Percentiles rank a stretch among this genome's conserved stretches.
Evolutionary conservation across 2,888 invertebrate species (phyloP).

Genomic region (Sesia bembeciformis): DNA sequence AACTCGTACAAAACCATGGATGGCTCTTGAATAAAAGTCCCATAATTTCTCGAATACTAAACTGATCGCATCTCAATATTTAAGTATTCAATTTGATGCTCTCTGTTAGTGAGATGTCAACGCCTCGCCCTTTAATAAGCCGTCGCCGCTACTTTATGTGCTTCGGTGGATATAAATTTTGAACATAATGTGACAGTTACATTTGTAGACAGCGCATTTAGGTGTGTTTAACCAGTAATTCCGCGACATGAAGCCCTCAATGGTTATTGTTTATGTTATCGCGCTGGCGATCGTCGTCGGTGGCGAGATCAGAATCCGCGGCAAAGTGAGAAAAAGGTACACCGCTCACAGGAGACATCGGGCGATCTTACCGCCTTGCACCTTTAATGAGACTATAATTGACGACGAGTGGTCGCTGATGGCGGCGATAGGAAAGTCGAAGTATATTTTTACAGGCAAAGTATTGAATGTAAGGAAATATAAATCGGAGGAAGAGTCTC

Average conservation of each 20-base stretch:
- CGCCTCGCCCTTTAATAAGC: conserved; percentile 52
- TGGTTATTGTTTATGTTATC: conserved; percentile 62
- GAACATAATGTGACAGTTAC: conserved; percentile 67
- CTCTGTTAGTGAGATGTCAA: conserved; percentile 62
- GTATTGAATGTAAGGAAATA: conserved; percentile 61
- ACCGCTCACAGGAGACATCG: conserved; percentile 52
- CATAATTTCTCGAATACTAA: conserved; percentile 21
- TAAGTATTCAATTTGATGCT: conserved; percentile 44
- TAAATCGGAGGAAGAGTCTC: conserved; percentile 32
- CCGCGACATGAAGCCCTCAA: conserved; percentile 52
- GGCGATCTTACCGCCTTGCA: conserved; percentile 56
- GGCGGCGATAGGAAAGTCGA: conserved; percentile 64
- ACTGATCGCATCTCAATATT: conserved; percentile 29
- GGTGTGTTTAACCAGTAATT: conserved; percentile 47
- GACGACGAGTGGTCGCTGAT: conserved; percentile 67
- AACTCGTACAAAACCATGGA: conserved; percentile 19
- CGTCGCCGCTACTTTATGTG: conserved; percentile 44
- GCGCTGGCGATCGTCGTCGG: conserved; percentile 51
- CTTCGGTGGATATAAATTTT: conserved; percentile 53
- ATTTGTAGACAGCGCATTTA: conserved; percentile 47
- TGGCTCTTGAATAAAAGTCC: conserved; percentile 22
- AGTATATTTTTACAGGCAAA: conserved; percentile 70
- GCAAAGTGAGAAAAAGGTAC: conserved; percentile 64
- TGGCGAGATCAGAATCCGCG: conserved; percentile 61
- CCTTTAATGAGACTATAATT: conserved; percentile 67